Base-by-base conservation (phyloP, 2,113 vertebrate genomes). In the Varanus salvator region DNA sequence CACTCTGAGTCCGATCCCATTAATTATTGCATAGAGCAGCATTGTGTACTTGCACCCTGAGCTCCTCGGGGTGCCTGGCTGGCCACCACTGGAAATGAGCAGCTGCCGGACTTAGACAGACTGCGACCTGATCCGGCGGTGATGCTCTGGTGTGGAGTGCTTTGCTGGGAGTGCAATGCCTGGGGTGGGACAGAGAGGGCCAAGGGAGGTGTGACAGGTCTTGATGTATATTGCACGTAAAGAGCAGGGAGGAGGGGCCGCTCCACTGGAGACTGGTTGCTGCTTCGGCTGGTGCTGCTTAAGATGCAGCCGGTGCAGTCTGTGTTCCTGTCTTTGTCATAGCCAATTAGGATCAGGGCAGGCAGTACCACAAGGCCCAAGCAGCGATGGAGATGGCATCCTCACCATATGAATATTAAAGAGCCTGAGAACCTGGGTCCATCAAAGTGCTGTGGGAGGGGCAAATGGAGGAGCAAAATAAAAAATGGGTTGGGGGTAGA, bases 261-360 rank as follows among this genome's bases (percentile, higher is more conserved):
- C 48, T 23, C 75, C 89, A 52, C 19, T 68, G 17, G 74, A 81
- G 90, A 87, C 8, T 23, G 81, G 48, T 82, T 89, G 84, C 80
- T 92, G 90, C 91, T 85, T 87, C 48, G 27, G 54, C 80, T 77
- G 83, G 68, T 29, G 38, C 91, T 94, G 86, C 83, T 94, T 94
- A 86, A 91, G 90, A 92, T 92, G 90, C 93, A 92, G 89, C 86
- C 84, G 27, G 81, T 60, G 44, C 85, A 17, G 75, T 69, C 85
- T 69, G 48, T 54, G 83, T 88, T 90, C 64, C 92, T 87, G 90
- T 94, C 91, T 91, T 94, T 94, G 93, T 94, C 93, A 90, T 80
- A 76, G 84, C 81, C 91, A 92, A 94, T 94, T 94, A 94, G 82
- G 82, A 89, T 94, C 91, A 94, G 93, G 93, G 83, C 90, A 69